phyloP scores from a whole-genome alignment of 2,888 invertebrate species.

The Phrixothrix hirtus region DNA sequence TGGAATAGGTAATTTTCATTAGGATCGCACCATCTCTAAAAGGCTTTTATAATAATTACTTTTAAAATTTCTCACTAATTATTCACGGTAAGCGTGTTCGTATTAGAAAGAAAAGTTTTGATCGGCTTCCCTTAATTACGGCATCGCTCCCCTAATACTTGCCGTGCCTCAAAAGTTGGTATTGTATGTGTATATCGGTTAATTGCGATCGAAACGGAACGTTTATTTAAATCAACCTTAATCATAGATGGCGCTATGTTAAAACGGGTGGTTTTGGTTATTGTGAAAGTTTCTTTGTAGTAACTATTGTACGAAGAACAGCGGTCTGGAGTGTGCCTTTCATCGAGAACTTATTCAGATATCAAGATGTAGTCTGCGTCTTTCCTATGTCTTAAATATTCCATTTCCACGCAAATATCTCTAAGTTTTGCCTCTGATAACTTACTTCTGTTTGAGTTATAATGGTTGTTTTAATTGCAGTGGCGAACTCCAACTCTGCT shows the following conservation, averaged over 20 bases:
- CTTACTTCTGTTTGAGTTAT: slow-evolving; percentile 35
- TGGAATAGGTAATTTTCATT: not conserved
- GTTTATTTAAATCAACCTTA: not conserved
- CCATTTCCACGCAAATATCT: slow-evolving; percentile 38
- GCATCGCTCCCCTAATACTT: not conserved
- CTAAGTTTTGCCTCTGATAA: slow-evolving; percentile 26
- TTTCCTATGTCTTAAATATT: slow-evolving; percentile 27
- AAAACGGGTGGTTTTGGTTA: not conserved
- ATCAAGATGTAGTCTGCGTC: slow-evolving; percentile 9
- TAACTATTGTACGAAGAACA: too few species aligned
- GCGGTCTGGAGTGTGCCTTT: too few species aligned
- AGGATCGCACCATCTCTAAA: slow-evolving; percentile 1
- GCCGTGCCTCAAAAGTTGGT: too few species aligned
- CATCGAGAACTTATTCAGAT: too few species aligned
- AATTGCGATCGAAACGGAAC: not conserved
- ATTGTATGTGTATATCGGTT: not conserved
- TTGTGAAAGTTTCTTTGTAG: slow-evolving; percentile 6
- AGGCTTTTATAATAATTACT: slow-evolving; percentile 4
- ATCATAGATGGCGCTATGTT: not conserved
- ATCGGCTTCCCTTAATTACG: slow-evolving; percentile 1
- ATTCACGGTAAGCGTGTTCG: not conserved
- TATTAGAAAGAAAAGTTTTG: slow-evolving; percentile 2
- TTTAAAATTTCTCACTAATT: not conserved
- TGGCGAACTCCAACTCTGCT: slow-evolving; percentile 9
- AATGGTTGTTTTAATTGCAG: slow-evolving; percentile 30